Evolutionary conservation across 2,888 invertebrate genomes (phyloP), one percentile per base, ranked within the genome.

Genomic region (Eumerus sabulonum): DNA sequence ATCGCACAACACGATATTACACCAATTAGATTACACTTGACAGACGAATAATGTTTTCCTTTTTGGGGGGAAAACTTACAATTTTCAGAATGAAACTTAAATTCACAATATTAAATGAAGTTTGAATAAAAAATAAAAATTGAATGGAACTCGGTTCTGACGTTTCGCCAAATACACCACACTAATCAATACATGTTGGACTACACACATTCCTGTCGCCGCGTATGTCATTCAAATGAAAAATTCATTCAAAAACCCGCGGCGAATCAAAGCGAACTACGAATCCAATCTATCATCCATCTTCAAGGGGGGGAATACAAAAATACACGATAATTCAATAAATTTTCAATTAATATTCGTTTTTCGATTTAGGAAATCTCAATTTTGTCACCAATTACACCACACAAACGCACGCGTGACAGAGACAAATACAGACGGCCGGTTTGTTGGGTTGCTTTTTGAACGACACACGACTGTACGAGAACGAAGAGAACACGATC

Each of bases 111-210:
- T 27, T 27, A 7, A 27, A 27, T n/a, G n/a, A n/a, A n/a, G n/a
- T n/a, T n/a, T n/a, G n/a, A 27, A 47, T 35, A 53, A 38, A 60
- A 53, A n/a, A 27, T 27, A 27, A n/a, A n/a, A n/a, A 27, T 27
- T 27, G 27, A 27, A 27, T 27, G 27, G 27, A 44, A 62, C 64
- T 72, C 51, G 40, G 48, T 67, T 51, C 19, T 72, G 72, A 76
- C 72, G 64, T 59, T 59, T 76, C 63, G 7, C 50, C n/a, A 27
- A 53, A 40, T 27, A 63, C 48, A 63, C 48, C 54, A 42, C 54
- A 76, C 63, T 62, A 79, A 79, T 79, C 77, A 35, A 79, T 79
- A 77, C 44, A 63, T 27, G n/a, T 36, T 36, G 38, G 47, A 64
- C n/a, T 40, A 56, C n/a, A 38, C n/a, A 38, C 47, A 56, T 47